phyloP scores from a whole-genome alignment of 2,888 invertebrate species.

The Copidosoma aretas region DNA sequence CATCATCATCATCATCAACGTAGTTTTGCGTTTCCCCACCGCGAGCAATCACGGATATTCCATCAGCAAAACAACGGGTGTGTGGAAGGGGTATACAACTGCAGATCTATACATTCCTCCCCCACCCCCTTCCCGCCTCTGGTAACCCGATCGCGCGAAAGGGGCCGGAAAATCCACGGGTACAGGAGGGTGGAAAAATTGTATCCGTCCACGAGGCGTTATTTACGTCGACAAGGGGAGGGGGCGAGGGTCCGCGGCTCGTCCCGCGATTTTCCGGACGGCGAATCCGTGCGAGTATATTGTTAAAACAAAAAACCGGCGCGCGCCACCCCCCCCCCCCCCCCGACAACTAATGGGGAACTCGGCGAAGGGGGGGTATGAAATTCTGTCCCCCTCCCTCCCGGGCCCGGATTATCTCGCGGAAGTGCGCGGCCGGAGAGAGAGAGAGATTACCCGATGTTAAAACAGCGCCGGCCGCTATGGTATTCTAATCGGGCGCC shows the following conservation, averaged over 20 bases:
- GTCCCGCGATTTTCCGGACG: no score
- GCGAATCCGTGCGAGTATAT: background rate
- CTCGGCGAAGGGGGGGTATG: conserved; percentile 25
- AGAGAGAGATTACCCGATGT: conserved; percentile 36
- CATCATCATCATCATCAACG: no score
- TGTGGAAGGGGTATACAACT: no score
- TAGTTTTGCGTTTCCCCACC: no score
- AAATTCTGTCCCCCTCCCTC: conserved; percentile 2
- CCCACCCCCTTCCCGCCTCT: no score
- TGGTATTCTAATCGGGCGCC: conserved; percentile 36
- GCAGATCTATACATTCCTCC: no score
- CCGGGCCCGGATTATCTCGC: conserved; percentile 31
- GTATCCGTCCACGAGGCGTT: no score
- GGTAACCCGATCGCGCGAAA: conserved; percentile 13
- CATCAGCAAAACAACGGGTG: no score
- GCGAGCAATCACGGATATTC: no score
- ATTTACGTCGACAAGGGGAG: no score
- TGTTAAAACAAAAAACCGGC: conserved; percentile 5
- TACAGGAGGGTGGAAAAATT: background rate
- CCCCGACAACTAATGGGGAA: background rate
- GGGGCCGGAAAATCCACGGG: conserved; percentile 7
- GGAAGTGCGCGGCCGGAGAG: conserved; percentile 19
- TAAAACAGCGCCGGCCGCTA: conserved; percentile 34
- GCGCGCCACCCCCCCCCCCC: background rate
- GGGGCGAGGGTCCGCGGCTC: no score